A percentile compares a stretch with the other conserved stretches of the same genome.
phyloP scores from a whole-genome alignment of 2,797 vertebrate genomes.

The Microctenopoma stevenorrisi region DNA sequence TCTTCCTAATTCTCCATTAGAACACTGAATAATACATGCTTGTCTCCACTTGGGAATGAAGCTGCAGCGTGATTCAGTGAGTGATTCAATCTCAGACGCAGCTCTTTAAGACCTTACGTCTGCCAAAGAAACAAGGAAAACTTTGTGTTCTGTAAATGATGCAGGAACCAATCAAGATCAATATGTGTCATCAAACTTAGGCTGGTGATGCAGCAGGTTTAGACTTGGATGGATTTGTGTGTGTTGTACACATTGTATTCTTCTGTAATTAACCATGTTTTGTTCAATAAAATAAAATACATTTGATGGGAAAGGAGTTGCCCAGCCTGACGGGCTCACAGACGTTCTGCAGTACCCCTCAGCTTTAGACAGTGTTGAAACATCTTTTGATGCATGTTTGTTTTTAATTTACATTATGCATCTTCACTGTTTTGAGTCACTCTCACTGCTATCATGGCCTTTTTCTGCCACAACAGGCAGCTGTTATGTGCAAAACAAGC shows the following conservation, averaged over 20 bases:
- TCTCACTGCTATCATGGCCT: neutral
- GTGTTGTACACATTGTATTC: no score
- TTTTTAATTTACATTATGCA: neutral
- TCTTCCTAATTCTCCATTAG: constrained; percentile 50
- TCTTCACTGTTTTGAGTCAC: neutral
- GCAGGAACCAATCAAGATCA: constrained; percentile 6
- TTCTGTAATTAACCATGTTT: no score
- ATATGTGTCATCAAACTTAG: neutral
- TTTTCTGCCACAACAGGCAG: neutral
- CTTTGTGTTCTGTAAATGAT: constrained; percentile 5
- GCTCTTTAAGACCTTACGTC: neutral
- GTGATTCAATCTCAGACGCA: constrained; percentile 29
- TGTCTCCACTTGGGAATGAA: constrained; percentile 17
- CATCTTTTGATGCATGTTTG: neutral
- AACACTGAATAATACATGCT: constrained; percentile 57
- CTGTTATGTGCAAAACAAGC: neutral
- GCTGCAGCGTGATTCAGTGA: constrained; percentile 31
- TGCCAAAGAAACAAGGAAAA: constrained; percentile 1
- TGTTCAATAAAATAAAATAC: no score
- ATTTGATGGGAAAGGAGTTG: neutral
- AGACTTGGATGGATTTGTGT: no score
- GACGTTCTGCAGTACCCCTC: neutral
- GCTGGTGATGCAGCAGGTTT: no score
- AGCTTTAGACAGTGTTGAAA: neutral
- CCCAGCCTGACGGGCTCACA: neutral